Base-by-base conservation (phyloP, 2,113 vertebrate species). In the Accipiter virgatus region DNA sequence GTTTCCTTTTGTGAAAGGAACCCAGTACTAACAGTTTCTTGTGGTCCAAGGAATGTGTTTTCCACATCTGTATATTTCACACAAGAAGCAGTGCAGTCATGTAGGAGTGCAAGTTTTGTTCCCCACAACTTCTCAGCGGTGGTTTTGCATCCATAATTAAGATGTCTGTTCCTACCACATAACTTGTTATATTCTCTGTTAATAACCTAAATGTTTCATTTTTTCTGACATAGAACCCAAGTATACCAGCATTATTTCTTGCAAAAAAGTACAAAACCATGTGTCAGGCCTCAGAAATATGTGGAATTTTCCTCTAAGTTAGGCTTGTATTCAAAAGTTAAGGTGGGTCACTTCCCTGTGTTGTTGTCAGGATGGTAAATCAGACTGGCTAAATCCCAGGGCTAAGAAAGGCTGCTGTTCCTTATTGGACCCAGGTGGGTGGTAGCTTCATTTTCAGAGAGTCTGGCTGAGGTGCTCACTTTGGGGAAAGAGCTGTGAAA, bases 101-200 rank as follows among this genome's bases (percentile, higher is more conserved):
- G 47, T 67, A 62, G 26, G 26, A 67, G 42, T 26, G 40, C 36
- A 45, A 58, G 16, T 66, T 93, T 81, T 81, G 40, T 50, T 88
- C 40, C 18, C 68, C 52, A n/a, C 61, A 79, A 45, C 50, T 89
- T 89, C 75, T 88, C 53, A 62, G 74, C 1, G 1, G 63, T 73
- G 55, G 75, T 73, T 93, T 82, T 86, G 38, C 20, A 43, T 70
- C 66, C 86, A 19, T 45, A 65, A 65, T 92, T 68, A 92, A 78
- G 55, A 73, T 55, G 47, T 29, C 62, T 81, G 20, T 63, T 81
- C 31, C 66, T 63, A 73, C 55, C 38, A 53, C 23, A 32, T 53
- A 73, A 48, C 31, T 85, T 63, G 12, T 63, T 58, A 21, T 38
- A 19, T 73, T 92, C 66, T 50, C 55, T 86, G 25, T 42, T 88